phyloP scores from a whole-genome alignment of 2,113 vertebrate species.

The Helogale parvula region DNA sequence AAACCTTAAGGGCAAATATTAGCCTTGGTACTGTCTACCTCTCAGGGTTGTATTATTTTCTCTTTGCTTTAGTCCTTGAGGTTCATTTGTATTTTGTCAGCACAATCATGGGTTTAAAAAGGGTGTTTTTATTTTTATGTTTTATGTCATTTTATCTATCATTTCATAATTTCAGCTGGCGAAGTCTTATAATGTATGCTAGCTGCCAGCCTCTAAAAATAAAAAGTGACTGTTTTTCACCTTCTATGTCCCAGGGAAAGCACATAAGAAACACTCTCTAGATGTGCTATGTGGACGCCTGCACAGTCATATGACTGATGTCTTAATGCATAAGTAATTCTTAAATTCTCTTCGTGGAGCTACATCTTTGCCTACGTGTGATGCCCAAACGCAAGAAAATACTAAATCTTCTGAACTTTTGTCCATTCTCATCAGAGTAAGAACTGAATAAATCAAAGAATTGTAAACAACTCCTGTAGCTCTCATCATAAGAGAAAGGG shows the following conservation, averaged over 20 bases:
- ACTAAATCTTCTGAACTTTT: background rate
- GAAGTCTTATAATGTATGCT: background rate
- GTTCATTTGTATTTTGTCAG: background rate
- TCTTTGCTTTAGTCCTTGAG: background rate
- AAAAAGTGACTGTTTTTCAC: background rate
- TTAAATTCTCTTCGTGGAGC: background rate
- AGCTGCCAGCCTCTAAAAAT: background rate
- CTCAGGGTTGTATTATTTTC: background rate
- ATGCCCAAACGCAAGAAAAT: background rate
- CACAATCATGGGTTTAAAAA: background rate
- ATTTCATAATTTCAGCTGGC: background rate
- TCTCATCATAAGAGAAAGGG: background rate
- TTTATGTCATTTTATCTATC: background rate
- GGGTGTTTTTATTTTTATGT: background rate
- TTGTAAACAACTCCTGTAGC: background rate
- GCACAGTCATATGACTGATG: background rate
- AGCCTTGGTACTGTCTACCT: fast-evolving
- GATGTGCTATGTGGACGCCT: background rate
- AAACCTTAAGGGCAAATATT: background rate
- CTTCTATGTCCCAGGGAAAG: background rate
- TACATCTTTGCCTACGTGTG: background rate
- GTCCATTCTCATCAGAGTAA: background rate
- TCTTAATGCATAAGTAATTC: background rate
- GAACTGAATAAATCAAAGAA: background rate
- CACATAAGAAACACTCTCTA: background rate